phyloP scores from a whole-genome alignment of 2,113 vertebrate species.

The Fregata magnificens region DNA sequence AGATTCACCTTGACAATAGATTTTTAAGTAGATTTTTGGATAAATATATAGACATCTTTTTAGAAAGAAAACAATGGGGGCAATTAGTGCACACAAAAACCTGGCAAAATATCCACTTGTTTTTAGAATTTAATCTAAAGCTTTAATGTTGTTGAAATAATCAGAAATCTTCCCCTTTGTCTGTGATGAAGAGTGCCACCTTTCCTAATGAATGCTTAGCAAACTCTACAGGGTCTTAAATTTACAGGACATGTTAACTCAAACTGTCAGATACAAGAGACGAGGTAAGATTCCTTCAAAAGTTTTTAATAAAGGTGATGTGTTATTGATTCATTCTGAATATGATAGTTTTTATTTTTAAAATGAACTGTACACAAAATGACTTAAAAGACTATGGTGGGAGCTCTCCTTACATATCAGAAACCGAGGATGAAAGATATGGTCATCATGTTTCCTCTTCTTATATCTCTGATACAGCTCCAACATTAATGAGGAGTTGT shows the following conservation, averaged over 20 bases:
- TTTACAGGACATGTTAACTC: not conserved
- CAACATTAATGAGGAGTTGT: not conserved
- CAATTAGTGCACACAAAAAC: not conserved
- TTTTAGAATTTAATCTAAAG: not conserved
- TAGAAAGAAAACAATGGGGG: not conserved
- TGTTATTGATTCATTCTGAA: not conserved
- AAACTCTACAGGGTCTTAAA: not conserved
- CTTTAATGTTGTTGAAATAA: not conserved
- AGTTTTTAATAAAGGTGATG: not conserved
- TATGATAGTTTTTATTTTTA: not conserved
- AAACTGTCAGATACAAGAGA: not conserved
- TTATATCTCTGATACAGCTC: not conserved
- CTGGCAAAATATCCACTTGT: not conserved
- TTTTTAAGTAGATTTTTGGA: not conserved
- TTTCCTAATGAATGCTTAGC: not conserved
- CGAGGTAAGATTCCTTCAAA: not conserved
- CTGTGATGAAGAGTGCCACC: not conserved
- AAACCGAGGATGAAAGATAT: not conserved
- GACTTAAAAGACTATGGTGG: not conserved
- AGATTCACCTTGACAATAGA: not conserved
- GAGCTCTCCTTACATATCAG: accelerated
- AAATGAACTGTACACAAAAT: not conserved
- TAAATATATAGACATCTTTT: not conserved
- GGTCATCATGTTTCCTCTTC: not conserved
- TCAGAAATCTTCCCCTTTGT: not conserved